A percentile compares a stretch with the other conserved stretches of the same genome.
phyloP scores from a whole-genome alignment of 1,140 invertebrate genomes.

The Theocolax elegans region DNA sequence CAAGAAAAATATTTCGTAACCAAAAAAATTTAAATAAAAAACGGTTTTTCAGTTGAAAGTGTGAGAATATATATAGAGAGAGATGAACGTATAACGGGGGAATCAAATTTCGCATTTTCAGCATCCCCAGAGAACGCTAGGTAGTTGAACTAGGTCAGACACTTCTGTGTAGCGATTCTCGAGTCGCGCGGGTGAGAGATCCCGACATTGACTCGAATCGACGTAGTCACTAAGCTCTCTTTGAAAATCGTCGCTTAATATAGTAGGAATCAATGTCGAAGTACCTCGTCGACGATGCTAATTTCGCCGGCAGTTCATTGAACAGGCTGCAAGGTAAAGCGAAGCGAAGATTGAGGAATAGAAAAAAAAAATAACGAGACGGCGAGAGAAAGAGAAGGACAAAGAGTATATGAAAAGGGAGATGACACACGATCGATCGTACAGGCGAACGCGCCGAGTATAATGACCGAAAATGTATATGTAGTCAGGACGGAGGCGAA shows the following conservation, averaged over 20 bases:
- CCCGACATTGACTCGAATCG: conserved; percentile 2
- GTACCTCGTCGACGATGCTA: background rate
- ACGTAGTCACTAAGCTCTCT: background rate
- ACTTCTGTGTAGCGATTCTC: too few relatives aligned
- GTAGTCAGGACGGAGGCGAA: background rate
- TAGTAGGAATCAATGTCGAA: background rate
- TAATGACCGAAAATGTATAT: background rate
- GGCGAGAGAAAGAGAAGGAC: background rate
- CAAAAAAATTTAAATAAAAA: too few relatives aligned
- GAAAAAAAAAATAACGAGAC: too few relatives aligned
- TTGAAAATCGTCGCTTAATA: background rate
- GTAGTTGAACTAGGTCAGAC: too few relatives aligned
- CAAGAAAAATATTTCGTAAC: too few relatives aligned
- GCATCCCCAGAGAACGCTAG: too few relatives aligned
- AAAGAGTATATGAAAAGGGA: too few relatives aligned
- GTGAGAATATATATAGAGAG: too few relatives aligned
- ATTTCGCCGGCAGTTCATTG: background rate
- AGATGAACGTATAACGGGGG: too few relatives aligned
- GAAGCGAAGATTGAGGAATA: background rate
- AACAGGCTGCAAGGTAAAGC: background rate
- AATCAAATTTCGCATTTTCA: too few relatives aligned
- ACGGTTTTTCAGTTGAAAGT: too few relatives aligned
- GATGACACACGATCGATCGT: background rate
- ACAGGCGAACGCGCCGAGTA: background rate
- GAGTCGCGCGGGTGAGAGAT: background rate